A percentile compares a stretch with the other conserved stretches of the same genome.
These are phyloP conservation scores for Ctenopoma kingsleyae DNA, from an alignment of 2,797 vertebrate genomes.

Conservation along the genomic window DNA sequence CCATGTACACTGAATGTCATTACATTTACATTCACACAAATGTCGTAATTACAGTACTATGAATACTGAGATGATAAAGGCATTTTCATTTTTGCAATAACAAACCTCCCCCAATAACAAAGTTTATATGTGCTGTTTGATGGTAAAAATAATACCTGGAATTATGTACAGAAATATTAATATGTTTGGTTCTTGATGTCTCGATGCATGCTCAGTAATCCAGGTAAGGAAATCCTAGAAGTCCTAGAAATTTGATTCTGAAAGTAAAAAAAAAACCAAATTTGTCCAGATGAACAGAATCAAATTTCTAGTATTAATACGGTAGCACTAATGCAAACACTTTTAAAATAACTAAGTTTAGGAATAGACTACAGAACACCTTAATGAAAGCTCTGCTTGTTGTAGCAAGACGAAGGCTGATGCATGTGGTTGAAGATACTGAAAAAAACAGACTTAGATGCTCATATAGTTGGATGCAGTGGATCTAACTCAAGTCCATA, in stretches of 20 bases:
- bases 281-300: too few relatives aligned
- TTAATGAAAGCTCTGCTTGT: conserved; percentile 2
- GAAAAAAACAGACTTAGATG: background rate
- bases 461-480: background rate
- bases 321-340: background rate
- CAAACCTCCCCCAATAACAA: background rate
- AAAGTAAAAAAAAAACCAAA: too few relatives aligned
- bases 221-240: too few relatives aligned
- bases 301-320: background rate
- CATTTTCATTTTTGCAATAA: conserved; percentile 5
- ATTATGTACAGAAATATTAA: background rate
- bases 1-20: conserved; percentile 23
- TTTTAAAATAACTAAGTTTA: background rate
- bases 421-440: background rate
- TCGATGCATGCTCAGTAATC: too few relatives aligned
- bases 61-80: conserved; percentile 8
- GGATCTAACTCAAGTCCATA: conserved; percentile 14
- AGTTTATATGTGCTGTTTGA: conserved; percentile 2
- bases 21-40: conserved; percentile 30
- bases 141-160: background rate
- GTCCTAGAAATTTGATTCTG: too few relatives aligned
- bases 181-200: too few relatives aligned
- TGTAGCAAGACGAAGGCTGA: background rate
- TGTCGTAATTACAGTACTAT: conserved; percentile 3
- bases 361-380: background rate